These are phyloP conservation scores for Whitmania pigra DNA, from an alignment of 1,140 invertebrate genomes.

Conservation along the genomic window DNA sequence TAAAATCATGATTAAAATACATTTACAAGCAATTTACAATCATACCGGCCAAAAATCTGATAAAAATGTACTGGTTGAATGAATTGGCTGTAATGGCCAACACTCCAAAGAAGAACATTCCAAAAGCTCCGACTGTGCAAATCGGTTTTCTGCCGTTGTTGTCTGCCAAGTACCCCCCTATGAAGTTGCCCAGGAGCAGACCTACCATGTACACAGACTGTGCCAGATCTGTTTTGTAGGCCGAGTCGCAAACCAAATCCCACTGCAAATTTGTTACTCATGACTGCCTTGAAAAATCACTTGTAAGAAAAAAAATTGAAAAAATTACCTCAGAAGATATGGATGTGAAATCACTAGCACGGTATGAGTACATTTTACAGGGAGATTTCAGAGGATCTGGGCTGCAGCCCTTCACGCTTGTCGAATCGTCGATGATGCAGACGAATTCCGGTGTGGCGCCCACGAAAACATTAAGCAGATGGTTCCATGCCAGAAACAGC, in stretches of 20 bases:
- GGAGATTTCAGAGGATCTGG: conserved; percentile 3
- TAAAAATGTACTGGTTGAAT: conserved; percentile 16
- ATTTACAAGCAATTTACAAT: neutral
- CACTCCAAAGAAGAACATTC: conserved; percentile 10
- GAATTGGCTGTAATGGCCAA: conserved; percentile 5
- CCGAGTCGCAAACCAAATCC: conserved; percentile 23
- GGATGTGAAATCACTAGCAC: conserved; percentile 21
- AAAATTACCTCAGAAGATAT: conserved; percentile 22
- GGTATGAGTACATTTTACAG: conserved; percentile 15
- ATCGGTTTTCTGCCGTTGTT: conserved; percentile 21
- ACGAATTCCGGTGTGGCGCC: conserved; percentile 22
- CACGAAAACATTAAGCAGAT: conserved; percentile 25
- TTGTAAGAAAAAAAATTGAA: neutral
- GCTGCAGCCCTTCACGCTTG: conserved; percentile 1
- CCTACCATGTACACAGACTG: conserved; percentile 25
- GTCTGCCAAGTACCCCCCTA: conserved; percentile 25
- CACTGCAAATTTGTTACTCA: conserved; percentile 18
- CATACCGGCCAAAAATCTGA: conserved; percentile 18
- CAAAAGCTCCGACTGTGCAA: conserved; percentile 14
- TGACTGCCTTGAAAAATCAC: neutral
- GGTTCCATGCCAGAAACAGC: conserved; percentile 21
- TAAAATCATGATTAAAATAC: no score
- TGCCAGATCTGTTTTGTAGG: conserved; percentile 24
- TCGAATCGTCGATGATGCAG: conserved; percentile 12
- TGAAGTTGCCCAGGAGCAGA: conserved; percentile 21